These are phyloP conservation scores for Phallusia fumigata DNA, from an alignment of 23 tunicate genomes.

Conservation along the genomic window DNA sequence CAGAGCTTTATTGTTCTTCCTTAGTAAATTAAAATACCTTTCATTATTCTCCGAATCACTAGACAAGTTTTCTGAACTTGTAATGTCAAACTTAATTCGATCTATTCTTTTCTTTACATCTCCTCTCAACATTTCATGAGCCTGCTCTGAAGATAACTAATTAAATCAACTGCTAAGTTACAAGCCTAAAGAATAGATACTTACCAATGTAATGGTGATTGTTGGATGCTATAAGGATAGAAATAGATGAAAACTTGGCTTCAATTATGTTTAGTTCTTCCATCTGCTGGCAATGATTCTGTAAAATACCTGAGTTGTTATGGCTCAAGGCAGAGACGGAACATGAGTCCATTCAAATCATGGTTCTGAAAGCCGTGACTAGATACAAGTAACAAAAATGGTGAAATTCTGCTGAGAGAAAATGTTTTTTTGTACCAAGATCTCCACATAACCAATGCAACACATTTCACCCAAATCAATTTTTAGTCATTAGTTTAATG, in stretches of 20 bases:
- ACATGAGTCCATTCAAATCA: not conserved
- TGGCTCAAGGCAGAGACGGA: too few relatives aligned
- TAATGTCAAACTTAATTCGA: not conserved
- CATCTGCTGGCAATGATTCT: not conserved
- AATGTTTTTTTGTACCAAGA: too few relatives aligned
- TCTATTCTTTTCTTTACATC: not conserved
- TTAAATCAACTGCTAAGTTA: not conserved
- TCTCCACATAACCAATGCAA: too few relatives aligned
- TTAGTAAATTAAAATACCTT: too few relatives aligned
- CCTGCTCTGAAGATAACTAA: not conserved
- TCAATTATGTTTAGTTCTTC: not conserved
- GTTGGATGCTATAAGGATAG: not conserved
- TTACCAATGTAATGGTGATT: not conserved
- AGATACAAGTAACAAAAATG: too few relatives aligned
- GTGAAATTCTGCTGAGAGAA: too few relatives aligned
- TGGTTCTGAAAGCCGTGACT: not conserved
- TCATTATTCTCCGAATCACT: too few relatives aligned
- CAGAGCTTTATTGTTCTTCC: too few relatives aligned
- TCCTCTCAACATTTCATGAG: not conserved
- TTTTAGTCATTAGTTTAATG: too few relatives aligned
- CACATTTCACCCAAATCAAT: too few relatives aligned
- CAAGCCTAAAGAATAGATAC: not conserved
- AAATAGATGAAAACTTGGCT: not conserved
- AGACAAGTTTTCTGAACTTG: too few relatives aligned
- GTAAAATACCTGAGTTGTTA: not conserved